These are phyloP conservation scores for Chrysolina americana DNA, from an alignment of 2,888 invertebrate genomes.

Conservation along the genomic window DNA sequence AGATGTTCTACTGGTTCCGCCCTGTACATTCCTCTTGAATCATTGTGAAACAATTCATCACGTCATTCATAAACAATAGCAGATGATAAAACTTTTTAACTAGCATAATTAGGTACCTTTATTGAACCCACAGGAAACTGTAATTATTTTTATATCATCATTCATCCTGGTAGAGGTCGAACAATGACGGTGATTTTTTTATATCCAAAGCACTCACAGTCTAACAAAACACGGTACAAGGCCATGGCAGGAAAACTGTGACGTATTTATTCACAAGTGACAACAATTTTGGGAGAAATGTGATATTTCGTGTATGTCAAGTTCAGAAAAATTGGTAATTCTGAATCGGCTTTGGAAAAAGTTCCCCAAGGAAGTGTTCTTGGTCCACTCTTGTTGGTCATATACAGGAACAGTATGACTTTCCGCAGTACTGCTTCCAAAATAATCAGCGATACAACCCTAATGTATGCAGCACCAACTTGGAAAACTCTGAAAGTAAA, in stretches of 20 bases:
- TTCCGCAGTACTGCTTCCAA: too few species aligned
- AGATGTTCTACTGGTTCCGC: too few species aligned
- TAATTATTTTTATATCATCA: conserved; percentile 51
- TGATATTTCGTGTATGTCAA: too few species aligned
- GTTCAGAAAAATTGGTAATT: too few species aligned
- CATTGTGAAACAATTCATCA: conserved; percentile 24
- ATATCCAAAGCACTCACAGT: not conserved
- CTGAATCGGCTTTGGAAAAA: too few species aligned
- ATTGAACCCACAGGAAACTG: conserved; percentile 49
- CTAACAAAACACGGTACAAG: conserved; percentile 4
- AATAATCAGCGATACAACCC: too few species aligned
- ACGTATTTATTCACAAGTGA: not conserved
- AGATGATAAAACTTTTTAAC: conserved; percentile 44
- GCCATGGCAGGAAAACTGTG: not conserved
- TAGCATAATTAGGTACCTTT: conserved; percentile 43
- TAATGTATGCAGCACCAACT: too few species aligned
- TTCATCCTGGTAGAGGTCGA: conserved; percentile 49
- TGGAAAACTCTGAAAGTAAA: too few species aligned
- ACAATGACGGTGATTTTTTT: conserved; percentile 39
- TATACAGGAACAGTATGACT: too few species aligned
- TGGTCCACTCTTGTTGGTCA: too few species aligned
- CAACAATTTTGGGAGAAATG: not conserved
- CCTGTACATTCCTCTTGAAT: conserved; percentile 3
- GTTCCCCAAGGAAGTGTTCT: too few species aligned
- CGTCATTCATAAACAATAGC: conserved; percentile 35